A percentile compares a stretch with the other conserved stretches of the same genome.
These are phyloP conservation scores for Heliocidaris tuberculata DNA, from an alignment of 35 echinoderm and acorn worm species.

Conservation along the genomic window DNA sequence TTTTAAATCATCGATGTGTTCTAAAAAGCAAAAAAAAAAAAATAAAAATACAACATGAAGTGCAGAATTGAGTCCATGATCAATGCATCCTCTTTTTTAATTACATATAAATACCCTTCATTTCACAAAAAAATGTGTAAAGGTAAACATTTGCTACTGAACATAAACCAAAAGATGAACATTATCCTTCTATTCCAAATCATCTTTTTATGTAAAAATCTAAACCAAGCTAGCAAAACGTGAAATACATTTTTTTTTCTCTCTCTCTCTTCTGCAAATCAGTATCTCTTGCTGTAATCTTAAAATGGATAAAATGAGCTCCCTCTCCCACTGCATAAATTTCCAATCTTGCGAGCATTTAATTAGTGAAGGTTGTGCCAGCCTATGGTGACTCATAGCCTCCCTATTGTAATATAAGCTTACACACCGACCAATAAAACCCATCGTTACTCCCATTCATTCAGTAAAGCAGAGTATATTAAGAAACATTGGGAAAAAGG, in stretches of 20 bases:
- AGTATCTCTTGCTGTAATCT: neutral
- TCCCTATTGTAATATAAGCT: conserved; percentile 4
- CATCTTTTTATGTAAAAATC: neutral
- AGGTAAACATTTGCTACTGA: no score
- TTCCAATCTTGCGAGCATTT: conserved; percentile 9
- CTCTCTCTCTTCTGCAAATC: neutral
- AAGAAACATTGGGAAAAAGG: neutral
- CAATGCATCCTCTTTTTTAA: no score
- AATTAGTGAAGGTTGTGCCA: conserved; percentile 12
- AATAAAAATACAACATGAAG: no score
- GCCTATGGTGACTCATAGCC: neutral
- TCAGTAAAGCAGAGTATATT: neutral
- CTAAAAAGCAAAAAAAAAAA: no score
- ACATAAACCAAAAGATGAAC: no score
- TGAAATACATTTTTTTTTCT: neutral
- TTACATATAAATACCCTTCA: no score
- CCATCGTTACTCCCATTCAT: neutral
- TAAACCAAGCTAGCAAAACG: no score
- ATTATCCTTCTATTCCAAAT: neutral
- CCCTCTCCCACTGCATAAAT: conserved; percentile 1
- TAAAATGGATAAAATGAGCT: neutral
- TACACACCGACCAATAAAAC: neutral
- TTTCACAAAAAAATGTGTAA: no score
- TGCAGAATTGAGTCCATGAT: no score
- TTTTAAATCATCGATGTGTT: no score